Evolutionary conservation across 2,113 vertebrate species (phyloP), one percentile per base, ranked within the genome.

Genomic region (Microtus ochrogaster): DNA sequence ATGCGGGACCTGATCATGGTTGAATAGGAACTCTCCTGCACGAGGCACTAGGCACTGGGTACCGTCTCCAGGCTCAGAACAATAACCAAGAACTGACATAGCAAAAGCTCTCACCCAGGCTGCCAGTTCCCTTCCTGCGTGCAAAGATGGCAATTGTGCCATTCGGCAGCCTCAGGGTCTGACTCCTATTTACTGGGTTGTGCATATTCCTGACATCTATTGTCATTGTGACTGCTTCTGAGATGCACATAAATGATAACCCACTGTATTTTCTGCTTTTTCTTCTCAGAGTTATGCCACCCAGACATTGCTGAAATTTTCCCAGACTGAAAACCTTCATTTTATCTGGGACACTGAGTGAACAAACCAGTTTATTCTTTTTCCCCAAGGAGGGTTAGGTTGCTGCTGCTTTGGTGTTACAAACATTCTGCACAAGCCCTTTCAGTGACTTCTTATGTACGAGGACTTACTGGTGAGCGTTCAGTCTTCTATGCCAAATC

Each of bases 51-150:
- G 14, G 9, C 39, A 11, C 10, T 81, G 17, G 39, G 49, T 81
- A 19, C 76, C 41, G 30, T 39, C 5, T 68, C 41, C 55, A 65
- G 55, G 19, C 72, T 58, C 70, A 74, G 52, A 58, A 41, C 30
- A 61, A 41, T 73, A 58, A 55, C n/a, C 36, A 33, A 55, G 58
- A 58, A 61, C 11, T 39, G 44, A 44, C 8, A 17, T 0, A 89
- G 61, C 44, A 52, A 36, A 94, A 61, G 49, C 39, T 6, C 41
- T 26, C 4, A 22, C 4, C 19, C 8, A 2, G 24, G 39, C 41
- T 44, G 16, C 2, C 16, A 16, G 24, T 6, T 11, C 39, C 12
- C 1, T 0, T 0, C 22, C 22, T 33, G 4, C 2, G 7, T 0
- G 7, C 16, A 36, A 10, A 36, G 55, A 55, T 6, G 12, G 39